Base-by-base conservation (phyloP, 2,113 vertebrate genomes). In the Melospiza melodia region DNA sequence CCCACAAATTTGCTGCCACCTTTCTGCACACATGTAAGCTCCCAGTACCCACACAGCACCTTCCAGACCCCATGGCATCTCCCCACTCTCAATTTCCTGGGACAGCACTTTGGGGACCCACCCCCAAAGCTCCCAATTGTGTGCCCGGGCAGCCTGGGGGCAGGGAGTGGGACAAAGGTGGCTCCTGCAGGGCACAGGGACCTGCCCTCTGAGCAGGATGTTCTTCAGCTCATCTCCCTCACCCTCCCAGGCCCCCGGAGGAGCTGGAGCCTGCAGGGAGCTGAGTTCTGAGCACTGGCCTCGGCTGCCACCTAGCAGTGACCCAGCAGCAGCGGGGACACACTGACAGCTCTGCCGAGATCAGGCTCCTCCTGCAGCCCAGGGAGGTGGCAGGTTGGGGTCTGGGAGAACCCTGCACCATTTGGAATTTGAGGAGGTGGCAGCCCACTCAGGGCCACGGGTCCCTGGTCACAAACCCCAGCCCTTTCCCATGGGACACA, bases 251-350 rank as follows among this genome's bases (percentile, higher is more conserved):
- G 68, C 8, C 11, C 21, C 11, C 52, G 9, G 19, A 43, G 37
- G 33, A 41, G 49, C 5, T 33, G 10, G 11, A 41, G 35, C 49
- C 46, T 69, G 87, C 37, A 49, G 43, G 9, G 15, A 89, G 28
- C 37, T 1, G 5, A 84, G 63, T 10, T 2, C 52, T 1, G 21
- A 84, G 43, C 24, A 14, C 51, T 39, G 61, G 25, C 81, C 87
- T 95, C 18, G 57, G 81, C 68, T 2, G 48, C 93, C 89, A 87
- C 49, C 92, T 94, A 91, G 77, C 92, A 89, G 92, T 6, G 49
- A 83, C 14, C 46, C 3, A 3, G 31, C 57, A 63, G 75, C 52
- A 11, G 66, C 4, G 2, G 67, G 61, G 54, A 66, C 44, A 20
- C 6, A 2, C 39, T 0, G 43, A 17, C 57, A 24, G 48, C 61